Percentiles rank a stretch among this genome's conserved stretches.
These are phyloP conservation scores for Caerostris darwini DNA, from an alignment of 1,140 invertebrate species.

Conservation along the genomic window DNA sequence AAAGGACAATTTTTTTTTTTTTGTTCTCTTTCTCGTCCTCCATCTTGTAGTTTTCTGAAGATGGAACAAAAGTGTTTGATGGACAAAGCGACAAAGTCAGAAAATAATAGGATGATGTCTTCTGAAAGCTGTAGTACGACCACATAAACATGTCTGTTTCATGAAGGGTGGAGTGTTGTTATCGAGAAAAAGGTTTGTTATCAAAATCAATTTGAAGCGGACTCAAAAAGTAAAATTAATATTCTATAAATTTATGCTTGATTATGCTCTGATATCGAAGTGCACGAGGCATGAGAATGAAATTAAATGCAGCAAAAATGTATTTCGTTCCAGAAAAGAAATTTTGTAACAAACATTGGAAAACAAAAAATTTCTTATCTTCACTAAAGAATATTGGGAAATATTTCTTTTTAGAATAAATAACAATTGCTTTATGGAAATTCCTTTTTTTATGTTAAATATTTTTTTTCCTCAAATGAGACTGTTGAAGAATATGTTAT, in stretches of 20 bases:
- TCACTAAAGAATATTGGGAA: too few species aligned
- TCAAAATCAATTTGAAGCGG: neutral
- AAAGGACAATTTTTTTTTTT: neutral
- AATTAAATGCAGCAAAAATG: neutral
- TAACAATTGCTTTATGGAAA: too few species aligned
- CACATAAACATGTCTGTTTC: neutral
- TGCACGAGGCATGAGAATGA: too few species aligned
- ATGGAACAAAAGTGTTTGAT: conserved; percentile 45
- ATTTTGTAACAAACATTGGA: too few species aligned
- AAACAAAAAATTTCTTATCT: too few species aligned
- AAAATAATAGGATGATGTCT: conserved; percentile 50
- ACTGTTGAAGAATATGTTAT: too few species aligned
- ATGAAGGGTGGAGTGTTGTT: neutral
- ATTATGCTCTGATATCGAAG: neutral
- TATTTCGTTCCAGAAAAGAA: neutral
- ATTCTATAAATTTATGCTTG: neutral
- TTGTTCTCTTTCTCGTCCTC: neutral
- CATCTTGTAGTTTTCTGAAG: neutral
- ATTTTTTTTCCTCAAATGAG: too few species aligned
- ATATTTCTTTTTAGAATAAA: too few species aligned
- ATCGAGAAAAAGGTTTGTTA: too few species aligned
- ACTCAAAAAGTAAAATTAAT: neutral
- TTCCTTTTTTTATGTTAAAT: too few species aligned
- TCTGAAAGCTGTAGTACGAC: conserved; percentile 4
- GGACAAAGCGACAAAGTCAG: conserved; percentile 42